These are phyloP conservation scores for Ophion ellenae DNA, from an alignment of 2,888 invertebrate species.

Conservation along the genomic window DNA sequence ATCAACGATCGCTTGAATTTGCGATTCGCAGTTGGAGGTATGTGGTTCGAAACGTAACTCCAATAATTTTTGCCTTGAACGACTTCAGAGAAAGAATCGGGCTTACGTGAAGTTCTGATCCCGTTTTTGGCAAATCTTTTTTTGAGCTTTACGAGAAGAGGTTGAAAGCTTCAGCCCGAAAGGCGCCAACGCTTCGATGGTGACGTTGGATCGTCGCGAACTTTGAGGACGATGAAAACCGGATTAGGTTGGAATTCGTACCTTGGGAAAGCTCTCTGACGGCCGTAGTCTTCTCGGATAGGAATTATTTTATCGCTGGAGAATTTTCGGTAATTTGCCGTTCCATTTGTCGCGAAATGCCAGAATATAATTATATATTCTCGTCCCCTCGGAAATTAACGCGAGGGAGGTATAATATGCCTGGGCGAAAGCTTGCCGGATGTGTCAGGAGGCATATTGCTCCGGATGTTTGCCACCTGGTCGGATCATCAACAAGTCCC, in stretches of 20 bases:
- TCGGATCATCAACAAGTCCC: background rate
- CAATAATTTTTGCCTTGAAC: background rate
- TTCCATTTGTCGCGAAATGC: slow-evolving; percentile 5
- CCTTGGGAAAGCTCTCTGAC: background rate
- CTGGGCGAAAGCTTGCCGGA: slow-evolving; percentile 2
- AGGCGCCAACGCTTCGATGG: too few species aligned
- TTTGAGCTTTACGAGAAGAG: too few species aligned
- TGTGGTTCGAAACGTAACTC: background rate
- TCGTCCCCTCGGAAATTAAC: slow-evolving; percentile 3
- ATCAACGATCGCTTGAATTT: too few species aligned
- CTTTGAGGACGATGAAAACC: background rate
- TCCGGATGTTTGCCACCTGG: background rate
- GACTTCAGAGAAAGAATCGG: background rate
- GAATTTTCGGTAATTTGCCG: background rate
- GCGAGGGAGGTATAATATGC: background rate
- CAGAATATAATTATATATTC: slow-evolving; percentile 2
- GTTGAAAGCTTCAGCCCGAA: too few species aligned
- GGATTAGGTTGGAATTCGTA: background rate
- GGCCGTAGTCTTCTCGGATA: too few species aligned
- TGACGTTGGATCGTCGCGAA: too few species aligned
- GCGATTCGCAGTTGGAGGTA: background rate
- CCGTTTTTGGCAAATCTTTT: too few species aligned
- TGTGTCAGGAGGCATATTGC: slow-evolving; percentile 25
- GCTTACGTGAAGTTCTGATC: too few species aligned
- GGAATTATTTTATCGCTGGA: too few species aligned